Conservation (phyloP, 2,113 vertebrate species). For the Aleadryas rufinucha region DNA sequence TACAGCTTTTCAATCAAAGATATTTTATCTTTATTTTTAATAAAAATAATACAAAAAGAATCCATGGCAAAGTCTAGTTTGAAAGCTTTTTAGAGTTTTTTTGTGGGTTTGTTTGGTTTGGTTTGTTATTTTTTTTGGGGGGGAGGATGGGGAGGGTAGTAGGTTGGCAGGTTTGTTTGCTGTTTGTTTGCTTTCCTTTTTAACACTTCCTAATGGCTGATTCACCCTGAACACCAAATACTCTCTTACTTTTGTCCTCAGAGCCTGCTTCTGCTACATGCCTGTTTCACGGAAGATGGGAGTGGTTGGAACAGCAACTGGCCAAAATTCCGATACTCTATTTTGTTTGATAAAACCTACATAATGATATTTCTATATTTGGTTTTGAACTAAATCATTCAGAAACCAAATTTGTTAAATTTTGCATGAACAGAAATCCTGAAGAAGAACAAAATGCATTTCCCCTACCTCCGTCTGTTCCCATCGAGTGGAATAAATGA, state of each 20-base stretch:
- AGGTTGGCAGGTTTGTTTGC: background rate
- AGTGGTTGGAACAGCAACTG: background rate
- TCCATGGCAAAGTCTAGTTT: background rate
- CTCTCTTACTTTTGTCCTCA: background rate
- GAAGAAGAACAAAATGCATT: background rate
- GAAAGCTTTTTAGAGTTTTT: background rate
- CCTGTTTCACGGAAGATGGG: background rate
- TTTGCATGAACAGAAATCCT: background rate
- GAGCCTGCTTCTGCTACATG: background rate
- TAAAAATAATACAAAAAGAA: background rate
- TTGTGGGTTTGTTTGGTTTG: background rate
- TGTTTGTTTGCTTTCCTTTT: background rate
- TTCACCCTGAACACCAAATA: background rate
- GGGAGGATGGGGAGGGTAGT: fast-evolving
- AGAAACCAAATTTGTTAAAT: background rate
- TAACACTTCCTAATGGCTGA: fast-evolving
- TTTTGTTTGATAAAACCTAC: slow-evolving; percentile 7
- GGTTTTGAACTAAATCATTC: background rate
- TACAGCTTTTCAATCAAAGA: background rate
- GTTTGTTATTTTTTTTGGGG: background rate
- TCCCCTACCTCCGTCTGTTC: background rate
- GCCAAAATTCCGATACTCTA: background rate
- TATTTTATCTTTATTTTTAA: background rate
- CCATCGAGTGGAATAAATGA: background rate
- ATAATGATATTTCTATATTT: slow-evolving; percentile 4